These are phyloP conservation scores for Cyprinodon variegatus DNA, from an alignment of 2,113 vertebrate genomes.

Conservation along the genomic window DNA sequence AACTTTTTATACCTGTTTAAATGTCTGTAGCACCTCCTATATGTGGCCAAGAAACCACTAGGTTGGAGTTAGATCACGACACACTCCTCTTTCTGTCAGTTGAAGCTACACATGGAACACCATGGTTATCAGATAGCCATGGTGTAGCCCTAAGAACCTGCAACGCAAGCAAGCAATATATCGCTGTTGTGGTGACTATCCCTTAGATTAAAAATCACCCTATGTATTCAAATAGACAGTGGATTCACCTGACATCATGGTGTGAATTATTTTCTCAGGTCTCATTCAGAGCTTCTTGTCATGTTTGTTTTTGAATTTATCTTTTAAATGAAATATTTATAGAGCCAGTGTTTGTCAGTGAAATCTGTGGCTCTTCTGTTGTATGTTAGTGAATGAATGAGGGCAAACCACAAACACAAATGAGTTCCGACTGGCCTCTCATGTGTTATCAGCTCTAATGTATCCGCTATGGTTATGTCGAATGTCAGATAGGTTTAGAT, in stretches of 20 bases:
- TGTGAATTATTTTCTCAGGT: slow-evolving; percentile 71
- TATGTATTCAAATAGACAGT: slow-evolving; percentile 16
- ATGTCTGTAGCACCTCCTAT: slow-evolving; percentile 49
- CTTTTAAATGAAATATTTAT: slow-evolving; percentile 71
- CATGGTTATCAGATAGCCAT: slow-evolving; percentile 14
- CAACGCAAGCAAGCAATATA: slow-evolving; percentile 41
- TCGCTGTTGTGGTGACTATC: slow-evolving; percentile 20
- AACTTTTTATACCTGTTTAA: slow-evolving; percentile 27
- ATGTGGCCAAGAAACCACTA: slow-evolving; percentile 47
- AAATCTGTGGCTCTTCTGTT: slow-evolving; percentile 36
- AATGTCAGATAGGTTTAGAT: slow-evolving; percentile 69
- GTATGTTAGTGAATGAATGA: slow-evolving; percentile 59
- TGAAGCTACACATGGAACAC: slow-evolving; percentile 25
- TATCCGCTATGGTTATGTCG: slow-evolving; percentile 71
- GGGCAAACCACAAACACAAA: slow-evolving; percentile 66
- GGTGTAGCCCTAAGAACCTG: slow-evolving; percentile 11
- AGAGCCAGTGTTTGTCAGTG: slow-evolving; percentile 25
- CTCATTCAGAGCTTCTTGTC: slow-evolving; percentile 53
- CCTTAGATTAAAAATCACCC: slow-evolving; percentile 44
- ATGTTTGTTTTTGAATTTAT: slow-evolving; percentile 54
- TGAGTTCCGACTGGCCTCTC: slow-evolving; percentile 60
- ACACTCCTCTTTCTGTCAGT: slow-evolving; percentile 53
- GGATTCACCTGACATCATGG: slow-evolving; percentile 60
- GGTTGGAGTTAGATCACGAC: slow-evolving; percentile 50
- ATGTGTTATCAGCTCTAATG: slow-evolving; percentile 60